Base-by-base conservation (phyloP, 1,140 invertebrate genomes). In the Aphidius gifuensis region DNA sequence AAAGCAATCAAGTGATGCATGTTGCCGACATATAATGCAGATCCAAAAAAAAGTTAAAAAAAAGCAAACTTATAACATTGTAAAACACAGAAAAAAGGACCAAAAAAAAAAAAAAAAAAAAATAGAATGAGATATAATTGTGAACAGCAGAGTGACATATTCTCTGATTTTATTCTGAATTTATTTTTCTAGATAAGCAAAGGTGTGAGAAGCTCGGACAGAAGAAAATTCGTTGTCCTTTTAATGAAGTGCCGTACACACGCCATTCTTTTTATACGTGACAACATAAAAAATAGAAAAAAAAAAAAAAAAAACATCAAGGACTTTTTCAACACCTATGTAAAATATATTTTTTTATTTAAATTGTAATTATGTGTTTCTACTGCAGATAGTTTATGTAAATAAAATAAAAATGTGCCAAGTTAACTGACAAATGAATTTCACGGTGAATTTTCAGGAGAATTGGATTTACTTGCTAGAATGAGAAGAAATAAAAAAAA, bases 191-290 rank as follows among this genome's bases (percentile, higher is more conserved):
- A 38, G 42, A 9, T 40, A 16, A 56, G 47, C 16, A 45, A n/a
- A 55, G n/a, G 58, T n/a, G 40, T 43, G 44, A 59, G 60, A 16
- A 16, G 16, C 58, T 40, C 54, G 57, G 62, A 62, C 54, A 50
- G 62, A 65, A 71, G 62, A 69, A 71, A 68, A 68, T 68, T 71
- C 64, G 69, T 67, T 66, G 60, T 67, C 66, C 64, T 53, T 72
- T 72, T 68, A 73, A 72, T 67, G 72, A 72, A 71, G 68, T 71
- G 68, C 70, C 71, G 66, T 65, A 55, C 64, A 58, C 64, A 68
- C 58, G 44, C 60, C 49, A 61, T 62, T 63, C 56, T 62, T 48
- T 62, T 55, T 49, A 50, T 62, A 49, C 50, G 48, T 59, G 62
- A 48, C 23, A 32, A 32, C 23, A 32, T 45, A 50, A 47, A 57